Evolutionary conservation across 2,888 invertebrate species (phyloP).

Genomic region (Caenorhabditis japonica): DNA sequence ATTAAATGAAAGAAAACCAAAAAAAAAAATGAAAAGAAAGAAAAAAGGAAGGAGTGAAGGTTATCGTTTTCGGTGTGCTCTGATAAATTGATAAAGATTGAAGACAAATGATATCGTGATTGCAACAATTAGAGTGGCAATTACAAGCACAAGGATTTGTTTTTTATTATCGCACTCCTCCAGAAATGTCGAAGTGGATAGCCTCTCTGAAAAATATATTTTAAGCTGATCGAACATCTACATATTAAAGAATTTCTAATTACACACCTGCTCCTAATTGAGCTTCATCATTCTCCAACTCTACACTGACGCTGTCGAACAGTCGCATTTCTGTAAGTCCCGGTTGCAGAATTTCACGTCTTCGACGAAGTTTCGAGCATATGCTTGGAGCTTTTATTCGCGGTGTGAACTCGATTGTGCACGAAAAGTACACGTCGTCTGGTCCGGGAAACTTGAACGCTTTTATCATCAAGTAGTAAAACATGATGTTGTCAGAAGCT

Average conservation of each 20-base stretch:
- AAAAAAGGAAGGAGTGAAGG: conserved; percentile 4
- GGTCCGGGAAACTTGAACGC: conserved; percentile 75
- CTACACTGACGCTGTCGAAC: conserved; percentile 67
- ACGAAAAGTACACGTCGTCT: conserved; percentile 76
- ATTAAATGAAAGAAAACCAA: conserved; percentile 2
- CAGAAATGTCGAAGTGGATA: background rate
- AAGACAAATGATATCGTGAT: conserved; percentile 39
- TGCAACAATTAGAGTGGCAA: conserved; percentile 21
- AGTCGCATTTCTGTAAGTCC: conserved; percentile 51
- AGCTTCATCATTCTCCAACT: conserved; percentile 43
- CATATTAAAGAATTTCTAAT: too few relatives aligned
- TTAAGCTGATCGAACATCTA: too few relatives aligned
- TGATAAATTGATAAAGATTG: conserved; percentile 45
- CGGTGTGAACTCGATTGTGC: conserved; percentile 75
- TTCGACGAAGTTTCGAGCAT: conserved; percentile 43
- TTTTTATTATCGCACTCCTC: conserved; percentile 21
- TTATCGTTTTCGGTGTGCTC: conserved; percentile 36
- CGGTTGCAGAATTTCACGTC: conserved; percentile 28
- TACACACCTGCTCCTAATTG: conserved; percentile 16
- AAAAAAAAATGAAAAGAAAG: conserved; percentile 13
- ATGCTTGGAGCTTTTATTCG: conserved; percentile 63
- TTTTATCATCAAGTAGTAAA: conserved; percentile 57
- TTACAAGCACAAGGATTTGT: conserved; percentile 26
- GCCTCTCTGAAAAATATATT: too few relatives aligned
- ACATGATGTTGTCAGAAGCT: conserved; percentile 51